These are phyloP conservation scores for Gymnocheta viridis DNA, from an alignment of 2,888 invertebrate species.

Conservation along the genomic window DNA sequence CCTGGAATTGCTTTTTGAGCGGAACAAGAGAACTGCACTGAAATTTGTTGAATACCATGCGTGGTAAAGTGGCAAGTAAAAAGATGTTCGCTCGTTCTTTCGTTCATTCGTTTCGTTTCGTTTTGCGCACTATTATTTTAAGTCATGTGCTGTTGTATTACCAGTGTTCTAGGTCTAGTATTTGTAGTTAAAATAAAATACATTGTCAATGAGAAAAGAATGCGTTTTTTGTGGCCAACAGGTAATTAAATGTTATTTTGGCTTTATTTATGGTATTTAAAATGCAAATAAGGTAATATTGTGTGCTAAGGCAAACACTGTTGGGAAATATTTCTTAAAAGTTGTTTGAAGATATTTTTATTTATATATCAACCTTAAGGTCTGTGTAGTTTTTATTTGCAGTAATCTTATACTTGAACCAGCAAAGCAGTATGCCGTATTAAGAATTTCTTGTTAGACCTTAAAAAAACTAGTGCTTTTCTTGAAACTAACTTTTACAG, in stretches of 20 bases:
- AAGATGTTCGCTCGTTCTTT: constrained; percentile 15
- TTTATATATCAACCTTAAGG: neutral
- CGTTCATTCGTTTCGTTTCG: neutral
- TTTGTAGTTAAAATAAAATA: constrained; percentile 27
- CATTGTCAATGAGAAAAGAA: constrained; percentile 55
- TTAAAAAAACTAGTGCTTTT: too few relatives aligned
- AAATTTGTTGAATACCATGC: constrained; percentile 22
- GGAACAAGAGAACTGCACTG: neutral
- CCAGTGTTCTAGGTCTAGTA: constrained; percentile 27
- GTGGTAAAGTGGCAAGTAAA: constrained; percentile 22
- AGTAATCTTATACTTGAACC: too few relatives aligned
- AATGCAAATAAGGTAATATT: constrained; percentile 64
- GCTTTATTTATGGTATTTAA: constrained; percentile 64
- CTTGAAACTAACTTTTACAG: too few relatives aligned
- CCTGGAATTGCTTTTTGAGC: neutral
- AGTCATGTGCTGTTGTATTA: neutral
- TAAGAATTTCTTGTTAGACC: too few relatives aligned
- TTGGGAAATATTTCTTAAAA: constrained; percentile 11
- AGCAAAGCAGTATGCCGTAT: too few relatives aligned
- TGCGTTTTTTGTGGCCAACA: constrained; percentile 62
- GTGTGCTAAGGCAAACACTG: constrained; percentile 6
- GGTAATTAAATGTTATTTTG: constrained; percentile 69
- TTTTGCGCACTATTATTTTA: neutral
- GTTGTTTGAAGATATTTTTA: neutral
- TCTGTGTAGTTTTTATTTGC: neutral